Percentiles rank a stretch among this genome's conserved stretches.
These are phyloP conservation scores for Chrysolina haemoptera DNA, from an alignment of 2,888 invertebrate species.

Conservation along the genomic window DNA sequence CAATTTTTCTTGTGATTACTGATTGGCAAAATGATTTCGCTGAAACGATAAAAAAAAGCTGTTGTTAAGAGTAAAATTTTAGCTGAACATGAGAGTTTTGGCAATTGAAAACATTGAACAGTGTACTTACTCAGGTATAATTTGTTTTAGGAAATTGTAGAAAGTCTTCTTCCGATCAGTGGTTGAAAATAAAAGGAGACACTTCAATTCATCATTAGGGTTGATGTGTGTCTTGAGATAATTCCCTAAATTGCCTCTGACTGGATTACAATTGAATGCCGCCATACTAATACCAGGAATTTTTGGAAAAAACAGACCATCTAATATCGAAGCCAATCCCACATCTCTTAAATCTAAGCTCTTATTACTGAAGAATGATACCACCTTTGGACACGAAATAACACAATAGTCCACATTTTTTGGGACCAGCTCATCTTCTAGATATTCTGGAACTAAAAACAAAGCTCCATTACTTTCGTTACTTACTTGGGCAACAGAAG, in stretches of 20 bases:
- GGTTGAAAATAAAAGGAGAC: constrained; percentile 58
- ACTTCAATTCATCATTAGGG: constrained; percentile 56
- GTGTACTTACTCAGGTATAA: constrained; percentile 56
- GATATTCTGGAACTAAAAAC: constrained; percentile 59
- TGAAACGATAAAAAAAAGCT: too few species aligned
- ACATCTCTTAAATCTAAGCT: constrained; percentile 44
- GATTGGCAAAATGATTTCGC: too few species aligned
- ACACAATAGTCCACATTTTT: constrained; percentile 57
- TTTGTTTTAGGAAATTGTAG: constrained; percentile 51
- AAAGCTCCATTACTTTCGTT: background rate
- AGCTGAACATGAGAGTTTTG: too few species aligned
- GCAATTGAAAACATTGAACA: constrained; percentile 3
- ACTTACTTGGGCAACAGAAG: too few species aligned
- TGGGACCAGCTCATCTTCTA: constrained; percentile 60
- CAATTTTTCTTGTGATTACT: too few species aligned
- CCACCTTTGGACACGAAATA: constrained; percentile 59
- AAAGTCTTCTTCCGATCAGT: constrained; percentile 48
- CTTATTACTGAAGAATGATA: constrained; percentile 54
- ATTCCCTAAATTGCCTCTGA: background rate
- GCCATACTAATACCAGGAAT: constrained; percentile 59
- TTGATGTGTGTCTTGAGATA: constrained; percentile 39
- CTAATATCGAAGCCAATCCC: constrained; percentile 47
- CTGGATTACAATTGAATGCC: constrained; percentile 58
- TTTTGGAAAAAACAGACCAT: constrained; percentile 60
- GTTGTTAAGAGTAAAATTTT: too few species aligned